phyloP scores from a whole-genome alignment of 2,797 vertebrate species.

The Lutjanus argentimaculatus region DNA sequence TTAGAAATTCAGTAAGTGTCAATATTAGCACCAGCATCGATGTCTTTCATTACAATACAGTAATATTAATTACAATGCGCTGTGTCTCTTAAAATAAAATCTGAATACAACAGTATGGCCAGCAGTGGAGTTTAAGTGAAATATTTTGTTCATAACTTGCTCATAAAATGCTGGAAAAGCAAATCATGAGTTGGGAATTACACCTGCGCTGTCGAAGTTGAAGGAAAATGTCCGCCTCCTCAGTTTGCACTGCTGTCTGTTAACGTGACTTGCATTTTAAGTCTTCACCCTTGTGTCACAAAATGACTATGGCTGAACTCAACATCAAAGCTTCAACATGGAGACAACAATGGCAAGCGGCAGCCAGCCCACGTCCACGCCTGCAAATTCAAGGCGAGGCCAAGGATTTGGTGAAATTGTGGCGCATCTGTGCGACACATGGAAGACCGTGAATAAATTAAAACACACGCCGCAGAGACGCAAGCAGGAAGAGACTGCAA shows the following conservation, averaged over 20 bases:
- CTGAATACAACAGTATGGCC: too few species aligned
- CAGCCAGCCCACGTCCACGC: not conserved
- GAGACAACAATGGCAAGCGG: rapidly evolving
- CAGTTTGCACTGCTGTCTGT: not conserved
- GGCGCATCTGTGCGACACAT: slow-evolving; percentile 60
- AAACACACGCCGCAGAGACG: slow-evolving; percentile 17
- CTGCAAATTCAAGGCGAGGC: slow-evolving; percentile 13
- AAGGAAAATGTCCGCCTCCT: not conserved
- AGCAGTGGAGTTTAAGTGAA: too few species aligned
- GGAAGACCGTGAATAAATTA: slow-evolving; percentile 39
- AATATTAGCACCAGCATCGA: too few species aligned
- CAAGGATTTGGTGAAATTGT: slow-evolving; percentile 26
- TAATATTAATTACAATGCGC: too few species aligned
- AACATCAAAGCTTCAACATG: not conserved
- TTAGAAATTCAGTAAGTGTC: too few species aligned
- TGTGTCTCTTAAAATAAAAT: too few species aligned
- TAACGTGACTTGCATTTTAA: not conserved
- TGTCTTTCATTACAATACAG: too few species aligned
- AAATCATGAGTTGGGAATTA: not conserved
- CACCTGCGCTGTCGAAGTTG: not conserved
- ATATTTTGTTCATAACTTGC: too few species aligned
- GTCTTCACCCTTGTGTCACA: not conserved
- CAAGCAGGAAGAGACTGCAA: not conserved
- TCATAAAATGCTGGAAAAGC: too few species aligned
- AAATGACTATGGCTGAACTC: not conserved